Evolutionary conservation across 2,113 vertebrate genomes (phyloP), one percentile per base, ranked within the genome.

Genomic region (Mesembrinibis cayennensis): DNA sequence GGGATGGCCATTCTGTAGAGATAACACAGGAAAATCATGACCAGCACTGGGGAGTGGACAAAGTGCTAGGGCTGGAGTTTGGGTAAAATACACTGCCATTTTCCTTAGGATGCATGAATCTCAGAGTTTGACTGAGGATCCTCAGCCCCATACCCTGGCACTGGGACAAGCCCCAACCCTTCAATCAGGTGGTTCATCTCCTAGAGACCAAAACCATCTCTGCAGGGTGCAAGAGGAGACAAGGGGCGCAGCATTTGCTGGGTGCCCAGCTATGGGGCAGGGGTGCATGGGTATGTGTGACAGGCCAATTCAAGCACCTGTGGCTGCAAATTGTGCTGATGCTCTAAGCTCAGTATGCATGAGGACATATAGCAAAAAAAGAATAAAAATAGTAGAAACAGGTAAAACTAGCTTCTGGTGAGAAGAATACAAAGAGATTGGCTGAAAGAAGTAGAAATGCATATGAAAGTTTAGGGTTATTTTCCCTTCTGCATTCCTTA

Each of bases 11-110:
- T 49, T 78, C 55, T 23, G 16, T 47, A 23, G 34, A 52, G 18
- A 47, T 67, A 19, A 34, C 0, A 3, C 0, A 13, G 30, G n/a
- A 47, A 73, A 61, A 65, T 61, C 18, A n/a, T 1, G 11, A 1
- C 18, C 26, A 93, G 56, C 52, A 63, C 23, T 13, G 73, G 8
- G 38, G 71, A 79, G 27, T 8, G 36, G 47, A 58, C 19, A 71
- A 71, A 95, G 13, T 4, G 30, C 1, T 58, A 30, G 23, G 34
- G 26, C 36, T 86, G 49, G 69, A 59, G 42, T 42, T 25, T 69
- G 62, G 19, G 22, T 65, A 47, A 76, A 93, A 50, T 12, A 27
- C 7, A 7, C 7, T 36, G 13, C 6, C 8, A 21, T 42, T 17
- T 10, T 69, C 49, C 30, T 65, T 38, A 34, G 20, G 30, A 18